Base-by-base conservation (phyloP, 2,113 vertebrate genomes). In the Chionomys nivalis region DNA sequence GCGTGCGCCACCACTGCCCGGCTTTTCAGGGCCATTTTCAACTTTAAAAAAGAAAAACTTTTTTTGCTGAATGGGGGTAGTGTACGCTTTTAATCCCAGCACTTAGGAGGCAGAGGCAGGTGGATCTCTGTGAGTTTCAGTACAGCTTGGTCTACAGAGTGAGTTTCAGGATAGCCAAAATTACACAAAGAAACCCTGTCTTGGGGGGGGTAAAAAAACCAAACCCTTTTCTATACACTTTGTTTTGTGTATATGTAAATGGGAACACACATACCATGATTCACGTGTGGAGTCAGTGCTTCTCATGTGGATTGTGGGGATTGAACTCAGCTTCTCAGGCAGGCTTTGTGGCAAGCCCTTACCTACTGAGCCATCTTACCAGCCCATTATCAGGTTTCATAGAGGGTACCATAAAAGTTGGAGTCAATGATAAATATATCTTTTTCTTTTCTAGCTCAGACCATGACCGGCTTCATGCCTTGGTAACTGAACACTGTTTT, bases 401-500 rank as follows among this genome's bases (percentile, higher is more conserved):
- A 83, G 33, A 47, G 14, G 13, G 26, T 73, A 6, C 87, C 42
- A 24, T 91, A 44, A 95, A 92, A 97, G 42, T 36, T 82, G 5
- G 28, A 90, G 16, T 82, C 77, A 70, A 0, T 95, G 72, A 94
- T 87, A 11, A 39, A 39, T 23, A 0, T 87, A 0, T 21, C 83
- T 76, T 52, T 97, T 76, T 97, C 55, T 93, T 75, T 96, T 95
- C 82, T 68, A 97, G 97, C 87, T 97, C 97, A 82, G 95, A 98
- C 92, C 95, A 97, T 85, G 95, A 97, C 79, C 97, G 99, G 4
- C 99, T 99, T 93, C 99, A 99, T 98, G 98, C 98, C 26, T 95
- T 99, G 98, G 99, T 99, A 87, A 99, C 99, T 0, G 99, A 99
- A 94, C 98, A 99, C 58, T 99, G 99, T 98, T 99, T 99, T 94